Evolutionary conservation across 2,797 vertebrate species (phyloP).

Genomic region (Sitta carolinensis): DNA sequence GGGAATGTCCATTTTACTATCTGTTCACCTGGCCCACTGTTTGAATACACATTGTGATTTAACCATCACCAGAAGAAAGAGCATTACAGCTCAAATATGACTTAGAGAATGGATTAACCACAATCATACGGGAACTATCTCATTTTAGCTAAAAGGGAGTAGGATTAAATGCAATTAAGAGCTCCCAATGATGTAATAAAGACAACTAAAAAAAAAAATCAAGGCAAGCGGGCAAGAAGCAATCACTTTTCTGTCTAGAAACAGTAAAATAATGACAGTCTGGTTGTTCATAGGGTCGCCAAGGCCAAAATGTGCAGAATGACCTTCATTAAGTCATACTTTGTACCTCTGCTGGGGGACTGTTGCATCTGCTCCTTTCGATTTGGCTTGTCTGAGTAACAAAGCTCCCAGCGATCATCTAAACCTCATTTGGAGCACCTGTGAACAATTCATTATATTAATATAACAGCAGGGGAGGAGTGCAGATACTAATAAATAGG

Average conservation of each 20-base stretch:
- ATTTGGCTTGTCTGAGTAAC: slow-evolving; percentile 81
- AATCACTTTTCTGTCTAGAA: slow-evolving; percentile 45
- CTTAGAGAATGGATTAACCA: neutral
- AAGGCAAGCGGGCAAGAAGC: slow-evolving; percentile 15
- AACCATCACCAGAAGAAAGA: neutral
- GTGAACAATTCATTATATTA: slow-evolving; percentile 90
- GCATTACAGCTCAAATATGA: neutral
- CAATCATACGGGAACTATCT: neutral
- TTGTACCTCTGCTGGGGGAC: slow-evolving; percentile 70
- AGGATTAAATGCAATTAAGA: slow-evolving; percentile 47
- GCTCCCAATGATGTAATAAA: slow-evolving; percentile 46
- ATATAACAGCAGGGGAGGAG: slow-evolving; percentile 83
- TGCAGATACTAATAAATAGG: slow-evolving; percentile 77
- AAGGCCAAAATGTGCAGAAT: slow-evolving; percentile 74
- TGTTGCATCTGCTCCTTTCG: slow-evolving; percentile 82
- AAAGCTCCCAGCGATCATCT: slow-evolving; percentile 80
- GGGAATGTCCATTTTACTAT: neutral
- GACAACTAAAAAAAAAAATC: neutral
- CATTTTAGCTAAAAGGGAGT: slow-evolving; percentile 3
- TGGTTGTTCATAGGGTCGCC: slow-evolving; percentile 77
- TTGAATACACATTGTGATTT: neutral
- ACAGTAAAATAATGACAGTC: slow-evolving; percentile 46
- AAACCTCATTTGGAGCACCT: slow-evolving; percentile 86
- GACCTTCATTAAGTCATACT: slow-evolving; percentile 78
- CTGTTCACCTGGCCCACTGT: neutral